Conservation (phyloP, 2,888 invertebrate species). For the Microdon myrmicae region DNA sequence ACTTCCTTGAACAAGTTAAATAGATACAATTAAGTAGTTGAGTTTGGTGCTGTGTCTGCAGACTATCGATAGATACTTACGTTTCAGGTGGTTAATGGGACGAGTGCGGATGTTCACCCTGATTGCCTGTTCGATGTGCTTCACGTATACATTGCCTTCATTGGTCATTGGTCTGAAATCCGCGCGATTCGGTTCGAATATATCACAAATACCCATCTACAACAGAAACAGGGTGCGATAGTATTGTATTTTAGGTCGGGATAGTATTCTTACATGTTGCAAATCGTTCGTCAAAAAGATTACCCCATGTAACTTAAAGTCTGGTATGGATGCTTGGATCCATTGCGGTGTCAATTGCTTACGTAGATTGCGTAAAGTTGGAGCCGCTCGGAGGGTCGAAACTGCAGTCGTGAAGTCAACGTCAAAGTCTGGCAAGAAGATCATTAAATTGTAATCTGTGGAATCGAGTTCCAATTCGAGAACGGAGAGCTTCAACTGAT, state of each 20-base stretch:
- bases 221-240: slow-evolving; percentile 36
- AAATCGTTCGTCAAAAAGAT: slow-evolving; percentile 83
- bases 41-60: slow-evolving; percentile 4
- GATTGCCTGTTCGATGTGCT: slow-evolving; percentile 85
- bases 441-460: slow-evolving; percentile 79
- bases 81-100: slow-evolving; percentile 66
- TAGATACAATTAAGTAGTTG: slow-evolving; percentile 54
- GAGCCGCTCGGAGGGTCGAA: slow-evolving; percentile 71
- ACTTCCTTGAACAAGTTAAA: slow-evolving; percentile 62
- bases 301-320: slow-evolving; percentile 82
- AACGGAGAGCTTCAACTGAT: slow-evolving; percentile 77
- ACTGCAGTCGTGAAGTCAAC: slow-evolving; percentile 75
- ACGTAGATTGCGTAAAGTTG: slow-evolving; percentile 75
- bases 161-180: slow-evolving; percentile 84
- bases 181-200: slow-evolving; percentile 82
- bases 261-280: slow-evolving; percentile 74
- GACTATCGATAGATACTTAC: slow-evolving; percentile 58
- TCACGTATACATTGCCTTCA: slow-evolving; percentile 80
- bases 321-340: slow-evolving; percentile 82
- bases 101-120: slow-evolving; percentile 85
- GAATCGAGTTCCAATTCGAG: slow-evolving; percentile 84
- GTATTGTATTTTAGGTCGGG: neutral
- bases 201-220: slow-evolving; percentile 80
- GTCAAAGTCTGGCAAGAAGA: slow-evolving; percentile 76
- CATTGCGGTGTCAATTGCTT: slow-evolving; percentile 76